Base-by-base conservation (phyloP, 2,797 vertebrate species). In the Taeniopygia guttata region DNA sequence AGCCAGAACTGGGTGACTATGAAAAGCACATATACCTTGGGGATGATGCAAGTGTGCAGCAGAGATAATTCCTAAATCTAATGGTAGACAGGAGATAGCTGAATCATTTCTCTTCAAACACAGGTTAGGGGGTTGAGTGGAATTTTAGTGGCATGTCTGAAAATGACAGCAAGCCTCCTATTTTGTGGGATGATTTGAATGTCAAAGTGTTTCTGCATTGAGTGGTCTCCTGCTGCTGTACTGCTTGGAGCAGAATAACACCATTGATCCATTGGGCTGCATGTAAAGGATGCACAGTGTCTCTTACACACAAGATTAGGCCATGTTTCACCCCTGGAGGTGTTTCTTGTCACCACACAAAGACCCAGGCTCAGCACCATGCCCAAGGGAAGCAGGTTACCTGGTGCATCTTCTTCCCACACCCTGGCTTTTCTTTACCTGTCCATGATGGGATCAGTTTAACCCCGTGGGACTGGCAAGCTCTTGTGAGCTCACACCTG, bases 131-230 rank as follows among this genome's bases (percentile, higher is more conserved):
- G 7, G 7, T 76, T 91, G 84, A 91, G 64, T 42, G 34, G 79
- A 62, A 62, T 91, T 77, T 74, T 45, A 84, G 49, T 43, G 29
- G 58, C n/a, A 36, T 4, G n/a, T 54, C 45, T 80, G 64, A 69
- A 81, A 95, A 78, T 45, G 52, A n/a, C 68, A 95, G 82, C 9
- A 56, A 92, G n/a, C 49, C 25, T 84, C 45, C 58, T 77, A 6
- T 77, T 90, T 56, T 51, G 42, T 77, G 68, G 72, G 45, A 54
- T 80, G 68, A 74, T 56, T 68, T 51, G 72, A 81, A 58, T 40
- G 58, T 75, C 67, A 27, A 78, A 83, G 27, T 42, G 25, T 22
- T 23, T 79, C 49, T 62, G 40, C 43, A 63, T 4, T 0, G 7
- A 83, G 38, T 38, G 34, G 36, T 45, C 12, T 89, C 79, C 73